Evolutionary conservation across 2,797 vertebrate genomes (phyloP), one percentile per base, ranked within the genome.

Genomic region (Channallabes apus): DNA sequence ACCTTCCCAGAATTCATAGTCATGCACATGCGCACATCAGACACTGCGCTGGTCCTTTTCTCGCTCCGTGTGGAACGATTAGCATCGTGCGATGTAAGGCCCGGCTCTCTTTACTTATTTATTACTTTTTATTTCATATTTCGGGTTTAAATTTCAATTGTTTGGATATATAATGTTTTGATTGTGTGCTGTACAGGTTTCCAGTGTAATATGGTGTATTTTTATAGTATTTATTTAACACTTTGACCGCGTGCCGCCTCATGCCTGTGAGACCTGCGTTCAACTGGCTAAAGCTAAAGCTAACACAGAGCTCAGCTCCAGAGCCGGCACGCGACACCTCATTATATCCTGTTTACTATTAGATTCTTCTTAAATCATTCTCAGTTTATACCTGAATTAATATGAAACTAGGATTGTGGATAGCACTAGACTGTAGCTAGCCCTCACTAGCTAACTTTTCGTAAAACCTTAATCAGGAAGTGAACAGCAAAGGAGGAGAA

Each of bases 21-120:
- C 15, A 1, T 18, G 88, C 93, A 92, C 94, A 94, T 95, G 94
- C 95, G 94, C 94, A 80, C 65, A 89, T 0, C 0, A 0, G 20
- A 0, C 89, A 79, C 12, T 46, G 0, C 1, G 2, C 59, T 82
- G 83, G 89, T 88, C 94, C 94, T 96, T 96, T 95, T 91, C 92
- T 93, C 93, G 93, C 90, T 80, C 89, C 90, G 89, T 88, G 93
- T 93, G 91, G 93, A 92, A 83, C 90, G 91, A 91, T 90, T 92
- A 93, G 92, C 94, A 93, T 91, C 93, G 86, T 91, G 89, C 90
- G 92, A 94, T 90, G 95, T 95, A 86, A 92, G 94, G 92, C 91
- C 93, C 85, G 72, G 17, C 41, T 38, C 5, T 64, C 9, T 77
- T 79, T 7, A 3, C 5, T 8, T 2, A 7, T 81, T 87, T n/a